Base-by-base conservation (phyloP, 2,113 vertebrate species). In the Carassius carassius region DNA sequence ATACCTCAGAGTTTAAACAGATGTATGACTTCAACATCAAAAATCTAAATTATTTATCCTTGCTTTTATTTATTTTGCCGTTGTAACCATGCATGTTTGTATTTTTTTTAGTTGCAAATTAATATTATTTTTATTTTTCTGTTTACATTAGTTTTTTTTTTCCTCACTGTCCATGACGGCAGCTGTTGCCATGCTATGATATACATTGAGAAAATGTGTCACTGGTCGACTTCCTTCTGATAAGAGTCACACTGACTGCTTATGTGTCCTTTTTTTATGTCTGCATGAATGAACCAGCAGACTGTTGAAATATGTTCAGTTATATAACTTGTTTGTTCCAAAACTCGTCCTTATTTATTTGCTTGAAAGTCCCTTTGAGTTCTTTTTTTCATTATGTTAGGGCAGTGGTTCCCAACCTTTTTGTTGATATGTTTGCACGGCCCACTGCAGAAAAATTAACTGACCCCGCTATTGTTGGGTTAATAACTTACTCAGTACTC, bases 371-470 rank as follows among this genome's bases (percentile, higher is more conserved):
- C 25, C 5, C 3, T 56, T 86, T 67, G 65, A 17, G 11, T 11
- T 69, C 16, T 77, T 85, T 86, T 78, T 85, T 86, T 54, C 69
- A 83, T 35, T 70, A 67, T n/a, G 23, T 60, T 49, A 83, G 77
- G 29, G 29, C 29, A 29, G 29, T 29, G 29, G 29, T 29, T 29
- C 29, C 29, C 29, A 29, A 29, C 29, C 29, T n/a, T n/a, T n/a
- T n/a, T n/a, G n/a, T n/a, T n/a, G n/a, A 29, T 29, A 29, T 29
- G 29, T 29, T 29, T 29, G 29, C 29, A 29, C 29, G 29, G 29
- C 29, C 29, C 29, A 29, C 29, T 29, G 29, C 29, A 29, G 2
- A 29, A 29, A 29, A 29, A 29, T 29, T 29, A 29, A 29, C 29
- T 29, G 29, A 29, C 2, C 29, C 29, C 2, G 29, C 2, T 29